Percentiles rank a stretch among this genome's conserved stretches.
Evolutionary conservation across 2,797 vertebrate species (phyloP).

Genomic region (Chromis chromis): DNA sequence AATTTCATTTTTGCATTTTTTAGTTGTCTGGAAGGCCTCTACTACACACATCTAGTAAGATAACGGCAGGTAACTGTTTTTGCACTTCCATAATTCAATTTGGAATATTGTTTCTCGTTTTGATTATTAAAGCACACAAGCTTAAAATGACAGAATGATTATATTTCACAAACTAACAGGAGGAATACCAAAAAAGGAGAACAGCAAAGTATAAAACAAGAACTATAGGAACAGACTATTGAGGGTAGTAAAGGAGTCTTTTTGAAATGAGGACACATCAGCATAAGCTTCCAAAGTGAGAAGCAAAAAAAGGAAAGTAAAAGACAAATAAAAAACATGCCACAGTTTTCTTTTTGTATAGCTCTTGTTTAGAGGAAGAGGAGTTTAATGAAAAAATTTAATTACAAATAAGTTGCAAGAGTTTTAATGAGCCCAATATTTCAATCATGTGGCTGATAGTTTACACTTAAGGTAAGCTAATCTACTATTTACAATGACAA

Average conservation of each 20-base stretch:
- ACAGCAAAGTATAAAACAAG: no score
- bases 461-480: background rate
- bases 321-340: background rate
- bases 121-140: no score
- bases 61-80: background rate
- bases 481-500: background rate
- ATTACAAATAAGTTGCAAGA: no score
- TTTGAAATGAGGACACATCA: background rate
- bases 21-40: background rate
- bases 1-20: conserved; percentile 6
- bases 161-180: background rate
- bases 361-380: no score
- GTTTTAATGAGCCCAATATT: background rate
- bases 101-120: no score
- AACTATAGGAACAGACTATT: no score
- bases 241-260: conserved; percentile 22
- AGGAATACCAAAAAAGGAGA: background rate
- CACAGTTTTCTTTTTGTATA: no score
- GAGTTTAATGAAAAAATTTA: no score
- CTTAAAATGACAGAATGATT: background rate
- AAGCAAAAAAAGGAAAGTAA: background rate
- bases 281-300: conserved; percentile 6
- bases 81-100: no score
- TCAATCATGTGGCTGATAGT: background rate
- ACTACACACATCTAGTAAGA: background rate